phyloP scores from a whole-genome alignment of 1,140 invertebrate species.

The Stegodyphus dumicola region DNA sequence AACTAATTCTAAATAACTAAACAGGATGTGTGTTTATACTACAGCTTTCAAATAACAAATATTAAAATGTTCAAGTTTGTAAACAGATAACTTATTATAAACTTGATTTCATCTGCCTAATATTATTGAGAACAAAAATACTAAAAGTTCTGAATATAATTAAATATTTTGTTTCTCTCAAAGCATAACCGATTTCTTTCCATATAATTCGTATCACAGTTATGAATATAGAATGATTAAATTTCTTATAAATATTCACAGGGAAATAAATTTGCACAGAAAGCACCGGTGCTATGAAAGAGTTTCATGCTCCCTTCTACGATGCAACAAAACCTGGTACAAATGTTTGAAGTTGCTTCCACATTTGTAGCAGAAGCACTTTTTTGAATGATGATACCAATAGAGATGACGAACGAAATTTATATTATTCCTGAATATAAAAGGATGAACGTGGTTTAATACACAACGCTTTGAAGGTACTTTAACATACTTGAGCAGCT shows the following conservation, averaged over 20 bases:
- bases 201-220: constrained; percentile 14
- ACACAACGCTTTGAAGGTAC: constrained; percentile 6
- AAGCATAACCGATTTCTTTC: no score
- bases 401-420: constrained; percentile 30
- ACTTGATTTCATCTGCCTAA: no score
- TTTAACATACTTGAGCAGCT: constrained; percentile 19
- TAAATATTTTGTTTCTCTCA: no score
- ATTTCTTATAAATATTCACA: constrained; percentile 38
- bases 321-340: constrained; percentile 46
- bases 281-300: not conserved
- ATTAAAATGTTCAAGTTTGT: no score
- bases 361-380: constrained; percentile 20
- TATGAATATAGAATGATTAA: constrained; percentile 19
- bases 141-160: no score
- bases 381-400: constrained; percentile 31
- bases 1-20: no score
- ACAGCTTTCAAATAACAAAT: no score
- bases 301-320: constrained; percentile 30
- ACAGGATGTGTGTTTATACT: no score
- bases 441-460: constrained; percentile 6
- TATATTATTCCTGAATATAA: constrained; percentile 12
- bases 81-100: no score
- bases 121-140: no score
- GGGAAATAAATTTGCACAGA: constrained; percentile 21
- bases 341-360: constrained; percentile 15